phyloP scores from a whole-genome alignment of 2,888 invertebrate genomes.

The Tenodera sinensis region DNA sequence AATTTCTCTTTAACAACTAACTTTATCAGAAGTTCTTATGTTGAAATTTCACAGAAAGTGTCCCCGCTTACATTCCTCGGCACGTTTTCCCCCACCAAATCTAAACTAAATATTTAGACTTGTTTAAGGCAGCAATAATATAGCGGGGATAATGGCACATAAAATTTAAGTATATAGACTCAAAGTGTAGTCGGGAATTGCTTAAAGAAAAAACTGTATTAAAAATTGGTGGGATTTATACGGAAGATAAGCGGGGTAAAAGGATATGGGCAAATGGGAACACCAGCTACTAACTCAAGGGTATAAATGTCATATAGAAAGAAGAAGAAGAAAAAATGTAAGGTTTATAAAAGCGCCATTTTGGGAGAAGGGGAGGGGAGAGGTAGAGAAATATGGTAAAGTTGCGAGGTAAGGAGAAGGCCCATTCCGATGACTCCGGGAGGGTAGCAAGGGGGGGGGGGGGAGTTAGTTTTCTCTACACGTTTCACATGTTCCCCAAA shows the following conservation, averaged over 20 bases:
- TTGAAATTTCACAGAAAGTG: not conserved
- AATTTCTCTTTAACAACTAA: not conserved
- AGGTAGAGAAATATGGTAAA: not conserved
- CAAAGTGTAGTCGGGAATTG: conserved; percentile 4
- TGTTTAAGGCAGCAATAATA: conserved; percentile 18
- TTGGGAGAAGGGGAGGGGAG: not conserved
- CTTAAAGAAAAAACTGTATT: conserved; percentile 23
- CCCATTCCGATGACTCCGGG: not conserved
- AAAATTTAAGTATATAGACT: conserved; percentile 13
- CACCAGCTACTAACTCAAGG: not conserved
- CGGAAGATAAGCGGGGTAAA: conserved; percentile 12
- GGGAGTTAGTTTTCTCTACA: not conserved
- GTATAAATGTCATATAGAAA: conserved; percentile 1
- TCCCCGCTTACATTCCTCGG: conserved; percentile 9
- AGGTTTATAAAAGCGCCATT: conserved; percentile 19
- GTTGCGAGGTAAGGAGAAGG: not conserved
- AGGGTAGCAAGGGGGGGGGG: not conserved
- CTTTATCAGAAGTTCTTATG: not conserved
- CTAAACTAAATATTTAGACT: conserved; percentile 25
- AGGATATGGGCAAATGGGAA: not conserved
- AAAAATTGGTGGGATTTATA: conserved; percentile 27
- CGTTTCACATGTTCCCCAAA: not conserved
- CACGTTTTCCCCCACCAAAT: conserved; percentile 15
- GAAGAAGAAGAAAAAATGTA: not conserved
- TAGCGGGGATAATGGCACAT: conserved; percentile 2